Base-by-base conservation (phyloP, 2,113 vertebrate species). In the Trogon melanurus region DNA sequence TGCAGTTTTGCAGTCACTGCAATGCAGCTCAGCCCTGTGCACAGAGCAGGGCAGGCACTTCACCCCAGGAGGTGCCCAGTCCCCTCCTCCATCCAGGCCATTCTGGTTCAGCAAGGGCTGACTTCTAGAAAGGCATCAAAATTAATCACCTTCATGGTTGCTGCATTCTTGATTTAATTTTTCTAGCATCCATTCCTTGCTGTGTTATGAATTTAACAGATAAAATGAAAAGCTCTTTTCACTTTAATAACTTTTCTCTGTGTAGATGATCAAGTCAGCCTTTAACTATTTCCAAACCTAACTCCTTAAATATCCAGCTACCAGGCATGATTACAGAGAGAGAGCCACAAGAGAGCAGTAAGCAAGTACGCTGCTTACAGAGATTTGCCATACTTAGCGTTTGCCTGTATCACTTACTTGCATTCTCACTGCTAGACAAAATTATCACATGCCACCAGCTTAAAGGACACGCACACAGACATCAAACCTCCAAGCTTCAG, bases 211-310 rank as follows among this genome's bases (percentile, higher is more conserved):
- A 85, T 93, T 89, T 73, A 75, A 80, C 25, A 66, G 70, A 91
- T 73, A 96, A 93, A 89, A 95, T 26, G 4, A 93, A 91, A 94
- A 91, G 47, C 50, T 75, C n/a, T 93, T 76, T 73, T 65, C 89
- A 41, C 44, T 87, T 72, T 88, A 94, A 54, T 88, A 94, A 76
- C 66, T 94, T 79, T 72, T 82, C 78, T 61, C 71, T 89, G 36
- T 38, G 32, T 29, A 91, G 78, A 89, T 54, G 88, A 79, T 78
- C 67, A 62, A 64, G 22, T 89, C 83, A 91, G 51, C n/a, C 51
- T 85, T 61, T 53, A 56, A 44, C 62, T n/a, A 30, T 64, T 80
- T 79, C 86, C n/a, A 84, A 70, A 86, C 48, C 44, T 16, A 94
- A 65, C 50, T 79, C 64, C 50, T 89, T 62, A 85, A 79, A 62